Conservation (phyloP, 2,113 vertebrate genomes). For the Picathartes gymnocephalus region DNA sequence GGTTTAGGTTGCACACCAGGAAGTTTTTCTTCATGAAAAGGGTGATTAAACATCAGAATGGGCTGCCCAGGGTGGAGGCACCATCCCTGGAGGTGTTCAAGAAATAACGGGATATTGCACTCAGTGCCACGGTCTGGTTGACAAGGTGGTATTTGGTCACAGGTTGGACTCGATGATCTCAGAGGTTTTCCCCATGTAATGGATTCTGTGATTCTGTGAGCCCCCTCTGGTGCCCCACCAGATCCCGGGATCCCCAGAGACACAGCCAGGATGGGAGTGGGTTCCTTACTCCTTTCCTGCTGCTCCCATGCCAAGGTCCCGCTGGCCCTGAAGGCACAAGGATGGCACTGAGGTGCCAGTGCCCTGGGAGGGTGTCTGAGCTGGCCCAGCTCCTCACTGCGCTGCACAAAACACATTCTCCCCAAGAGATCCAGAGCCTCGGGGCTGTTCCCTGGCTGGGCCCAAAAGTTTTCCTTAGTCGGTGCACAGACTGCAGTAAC, state of each 20-base stretch:
- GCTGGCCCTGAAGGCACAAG: fast-evolving
- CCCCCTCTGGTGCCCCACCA: fast-evolving
- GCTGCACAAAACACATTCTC: fast-evolving
- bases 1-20: no score
- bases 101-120: neutral
- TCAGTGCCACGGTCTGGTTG: neutral
- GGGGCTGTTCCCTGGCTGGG: neutral
- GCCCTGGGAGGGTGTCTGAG: no score
- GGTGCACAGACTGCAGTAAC: neutral
- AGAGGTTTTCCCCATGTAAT: neutral
- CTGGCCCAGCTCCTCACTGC: neutral
- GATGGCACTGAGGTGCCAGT: no score
- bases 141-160: neutral
- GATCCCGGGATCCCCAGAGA: no score
- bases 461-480: neutral
- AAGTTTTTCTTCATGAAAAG: neutral
- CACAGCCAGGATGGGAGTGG: fast-evolving
- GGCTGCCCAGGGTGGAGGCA: no score
- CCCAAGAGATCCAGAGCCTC: neutral
- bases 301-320: fast-evolving
- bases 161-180: fast-evolving
- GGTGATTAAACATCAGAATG: neutral
- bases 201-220: neutral
- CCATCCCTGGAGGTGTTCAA: no score
- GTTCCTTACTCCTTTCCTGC: fast-evolving